Percentiles rank a stretch among this genome's conserved stretches.
Conservation (phyloP, 2,797 vertebrate genomes). For the Gastrophryne carolinensis region DNA sequence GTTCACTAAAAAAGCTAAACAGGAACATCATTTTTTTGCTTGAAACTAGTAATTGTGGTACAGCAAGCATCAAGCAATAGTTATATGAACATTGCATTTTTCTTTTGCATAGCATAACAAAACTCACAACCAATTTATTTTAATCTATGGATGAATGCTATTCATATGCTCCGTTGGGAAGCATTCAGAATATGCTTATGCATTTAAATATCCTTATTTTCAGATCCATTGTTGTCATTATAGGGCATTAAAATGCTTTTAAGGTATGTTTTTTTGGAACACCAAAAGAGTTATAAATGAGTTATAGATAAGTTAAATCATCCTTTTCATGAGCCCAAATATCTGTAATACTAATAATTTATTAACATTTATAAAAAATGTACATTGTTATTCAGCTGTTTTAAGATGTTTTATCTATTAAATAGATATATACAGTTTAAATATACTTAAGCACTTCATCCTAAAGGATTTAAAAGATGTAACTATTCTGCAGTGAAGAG, state of each 20-base stretch:
- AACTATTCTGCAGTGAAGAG: neutral
- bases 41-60: neutral
- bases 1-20: neutral
- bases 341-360: slow-evolving; percentile 26
- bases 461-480: neutral
- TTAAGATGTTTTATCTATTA: neutral
- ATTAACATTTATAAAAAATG: slow-evolving; percentile 19
- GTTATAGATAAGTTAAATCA: slow-evolving; percentile 21
- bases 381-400: neutral
- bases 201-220: slow-evolving; percentile 63
- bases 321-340: neutral
- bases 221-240: slow-evolving; percentile 53
- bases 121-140: slow-evolving; percentile 53
- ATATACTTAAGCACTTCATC: neutral
- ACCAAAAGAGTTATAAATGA: slow-evolving; percentile 36
- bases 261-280: slow-evolving; percentile 43
- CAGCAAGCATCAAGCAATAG: slow-evolving; percentile 2
- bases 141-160: slow-evolving; percentile 46
- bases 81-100: slow-evolving; percentile 25
- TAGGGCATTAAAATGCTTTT: slow-evolving; percentile 58
- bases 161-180: slow-evolving; percentile 54
- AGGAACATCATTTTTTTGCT: neutral
- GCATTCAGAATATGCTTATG: slow-evolving; percentile 54
- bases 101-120: slow-evolving; percentile 39
- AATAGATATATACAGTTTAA: neutral